These are phyloP conservation scores for Aythya baeri DNA, from an alignment of 2,113 vertebrate species.

Conservation along the genomic window DNA sequence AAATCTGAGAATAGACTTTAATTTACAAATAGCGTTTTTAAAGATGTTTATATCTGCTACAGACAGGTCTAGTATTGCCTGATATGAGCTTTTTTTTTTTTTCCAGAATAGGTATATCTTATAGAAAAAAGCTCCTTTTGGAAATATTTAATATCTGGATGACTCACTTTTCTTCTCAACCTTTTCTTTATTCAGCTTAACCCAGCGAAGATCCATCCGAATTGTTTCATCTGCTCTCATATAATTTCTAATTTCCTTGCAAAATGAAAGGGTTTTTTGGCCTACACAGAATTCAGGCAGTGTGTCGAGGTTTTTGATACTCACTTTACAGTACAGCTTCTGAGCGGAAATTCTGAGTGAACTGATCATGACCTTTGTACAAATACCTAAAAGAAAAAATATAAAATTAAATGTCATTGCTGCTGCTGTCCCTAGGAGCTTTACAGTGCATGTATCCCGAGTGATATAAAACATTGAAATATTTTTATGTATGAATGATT, in stretches of 20 bases:
- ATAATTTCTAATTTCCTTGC: background rate
- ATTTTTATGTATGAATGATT: background rate
- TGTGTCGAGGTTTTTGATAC: background rate
- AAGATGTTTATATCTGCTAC: background rate
- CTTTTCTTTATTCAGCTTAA: background rate
- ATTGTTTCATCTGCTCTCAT: background rate
- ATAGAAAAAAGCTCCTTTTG: background rate
- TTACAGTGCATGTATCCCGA: accelerated
- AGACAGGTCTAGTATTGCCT: background rate
- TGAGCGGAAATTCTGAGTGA: background rate
- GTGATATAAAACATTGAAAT: background rate
- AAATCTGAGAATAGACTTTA: background rate
- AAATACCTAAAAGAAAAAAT: background rate
- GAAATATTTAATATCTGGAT: background rate
- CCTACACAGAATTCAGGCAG: background rate
- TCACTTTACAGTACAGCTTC: background rate
- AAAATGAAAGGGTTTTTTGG: background rate
- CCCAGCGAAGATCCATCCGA: background rate
- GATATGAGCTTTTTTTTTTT: background rate
- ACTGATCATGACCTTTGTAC: background rate
- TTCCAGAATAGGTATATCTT: background rate
- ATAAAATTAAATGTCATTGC: background rate
- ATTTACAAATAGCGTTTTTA: background rate
- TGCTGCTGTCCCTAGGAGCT: background rate
- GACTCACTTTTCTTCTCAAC: background rate